Conservation (phyloP, 2,113 vertebrate species). For the Halichoeres trimaculatus region DNA sequence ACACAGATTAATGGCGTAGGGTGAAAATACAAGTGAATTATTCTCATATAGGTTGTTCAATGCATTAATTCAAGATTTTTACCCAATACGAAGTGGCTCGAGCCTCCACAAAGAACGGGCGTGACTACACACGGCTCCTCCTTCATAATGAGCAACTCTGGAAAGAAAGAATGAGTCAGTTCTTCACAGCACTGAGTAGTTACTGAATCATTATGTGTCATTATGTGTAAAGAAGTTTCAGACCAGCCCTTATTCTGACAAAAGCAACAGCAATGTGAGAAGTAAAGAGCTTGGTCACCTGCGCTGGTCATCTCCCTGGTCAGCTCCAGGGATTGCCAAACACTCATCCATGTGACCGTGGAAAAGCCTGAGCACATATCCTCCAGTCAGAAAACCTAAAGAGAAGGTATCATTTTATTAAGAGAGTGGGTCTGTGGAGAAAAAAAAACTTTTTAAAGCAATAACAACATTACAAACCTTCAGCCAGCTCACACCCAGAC, state of each 20-base stretch:
- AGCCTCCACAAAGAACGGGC: constrained; percentile 94
- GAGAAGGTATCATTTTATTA: not conserved
- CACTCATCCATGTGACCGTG: constrained; percentile 96
- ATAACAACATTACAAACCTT: constrained; percentile 79
- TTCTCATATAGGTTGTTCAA: not conserved
- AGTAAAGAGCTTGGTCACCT: constrained; percentile 76
- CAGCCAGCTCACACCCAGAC: constrained; percentile 89
- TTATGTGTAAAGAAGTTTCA: too few species aligned
- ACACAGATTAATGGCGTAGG: not conserved
- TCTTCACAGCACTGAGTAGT: too few species aligned
- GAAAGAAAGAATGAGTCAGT: not conserved
- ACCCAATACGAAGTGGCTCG: constrained; percentile 92
- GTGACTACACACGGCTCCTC: constrained; percentile 90
- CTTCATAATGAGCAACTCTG: constrained; percentile 92
- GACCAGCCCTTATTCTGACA: not conserved
- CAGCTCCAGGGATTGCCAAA: constrained; percentile 87
- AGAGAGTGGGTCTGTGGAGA: not conserved
- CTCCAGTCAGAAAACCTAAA: constrained; percentile 90
- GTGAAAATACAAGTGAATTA: not conserved
- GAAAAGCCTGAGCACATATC: constrained; percentile 91
- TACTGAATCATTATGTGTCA: too few species aligned
- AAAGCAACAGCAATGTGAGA: not conserved
- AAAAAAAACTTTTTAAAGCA: not conserved
- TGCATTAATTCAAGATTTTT: constrained; percentile 2
- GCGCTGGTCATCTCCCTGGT: constrained; percentile 91